A percentile compares a stretch with the other conserved stretches of the same genome.
Evolutionary conservation across 1,140 invertebrate species (phyloP).

Genomic region (Yoshiicerus persimilis): DNA sequence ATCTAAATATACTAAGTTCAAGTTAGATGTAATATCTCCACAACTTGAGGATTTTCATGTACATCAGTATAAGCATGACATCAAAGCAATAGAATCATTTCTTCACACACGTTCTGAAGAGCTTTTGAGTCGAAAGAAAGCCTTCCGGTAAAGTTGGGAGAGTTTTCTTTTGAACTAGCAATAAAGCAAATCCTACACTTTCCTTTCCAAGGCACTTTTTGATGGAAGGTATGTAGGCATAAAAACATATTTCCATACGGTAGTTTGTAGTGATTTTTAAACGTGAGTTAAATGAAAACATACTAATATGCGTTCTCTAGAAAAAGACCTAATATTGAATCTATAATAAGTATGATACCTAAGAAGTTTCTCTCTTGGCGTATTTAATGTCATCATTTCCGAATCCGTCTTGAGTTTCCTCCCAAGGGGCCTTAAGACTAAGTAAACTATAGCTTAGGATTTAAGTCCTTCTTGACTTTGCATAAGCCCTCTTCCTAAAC

Average conservation of each 20-base stretch:
- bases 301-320: background rate
- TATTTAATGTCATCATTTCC: constrained; percentile 11
- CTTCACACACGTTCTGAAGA: no score
- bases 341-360: background rate
- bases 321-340: background rate
- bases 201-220: background rate
- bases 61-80: background rate
- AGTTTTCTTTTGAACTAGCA: background rate
- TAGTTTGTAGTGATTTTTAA: background rate
- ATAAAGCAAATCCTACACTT: background rate
- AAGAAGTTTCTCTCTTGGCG: background rate
- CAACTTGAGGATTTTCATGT: background rate
- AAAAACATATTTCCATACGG: background rate
- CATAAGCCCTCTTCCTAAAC: background rate
- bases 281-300: background rate
- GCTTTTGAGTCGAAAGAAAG: background rate
- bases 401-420: constrained; percentile 4
- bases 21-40: background rate
- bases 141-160: background rate
- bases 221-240: background rate
- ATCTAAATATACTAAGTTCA: background rate
- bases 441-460: constrained; percentile 1
- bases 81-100: no score
- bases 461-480: constrained; percentile 11
- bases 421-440: constrained; percentile 7